Evolutionary conservation across 2,113 vertebrate genomes (phyloP).

Genomic region (Bufo gargarizans): DNA sequence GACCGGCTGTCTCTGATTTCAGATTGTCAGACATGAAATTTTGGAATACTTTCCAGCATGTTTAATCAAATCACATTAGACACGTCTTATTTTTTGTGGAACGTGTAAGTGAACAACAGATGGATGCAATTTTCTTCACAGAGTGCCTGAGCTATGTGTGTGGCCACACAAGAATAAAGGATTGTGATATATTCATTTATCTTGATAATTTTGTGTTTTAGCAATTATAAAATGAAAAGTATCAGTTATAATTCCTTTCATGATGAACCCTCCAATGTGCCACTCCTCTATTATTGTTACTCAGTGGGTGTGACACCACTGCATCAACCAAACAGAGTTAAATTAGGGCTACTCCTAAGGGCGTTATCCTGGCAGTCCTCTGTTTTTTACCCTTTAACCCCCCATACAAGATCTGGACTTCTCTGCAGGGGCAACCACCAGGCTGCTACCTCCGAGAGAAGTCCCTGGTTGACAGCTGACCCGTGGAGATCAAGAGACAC

Average conservation of each 20-base stretch:
- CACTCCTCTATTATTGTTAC: too few species aligned
- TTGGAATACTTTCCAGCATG: constrained; percentile 15
- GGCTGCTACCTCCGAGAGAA: too few species aligned
- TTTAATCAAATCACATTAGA: constrained; percentile 16
- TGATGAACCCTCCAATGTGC: neutral
- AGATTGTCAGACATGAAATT: constrained; percentile 9
- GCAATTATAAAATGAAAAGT: neutral
- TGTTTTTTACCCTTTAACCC: too few species aligned
- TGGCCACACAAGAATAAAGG: neutral
- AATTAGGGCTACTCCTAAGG: too few species aligned
- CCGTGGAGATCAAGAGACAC: too few species aligned
- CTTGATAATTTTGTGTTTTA: neutral
- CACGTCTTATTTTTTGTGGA: constrained; percentile 12
- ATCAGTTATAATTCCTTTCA: neutral
- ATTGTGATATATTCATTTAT: neutral
- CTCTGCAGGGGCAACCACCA: too few species aligned
- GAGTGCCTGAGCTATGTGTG: constrained; percentile 10
- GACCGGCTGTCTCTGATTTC: constrained; percentile 15
- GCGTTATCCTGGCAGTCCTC: too few species aligned
- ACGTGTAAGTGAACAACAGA: neutral
- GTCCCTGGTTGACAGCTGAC: too few species aligned
- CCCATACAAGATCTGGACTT: too few species aligned
- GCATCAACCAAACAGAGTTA: too few species aligned
- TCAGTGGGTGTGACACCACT: too few species aligned
- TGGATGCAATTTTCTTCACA: constrained; percentile 5